phyloP scores from a whole-genome alignment of 2,797 vertebrate genomes.

The Galaxias olidus region DNA sequence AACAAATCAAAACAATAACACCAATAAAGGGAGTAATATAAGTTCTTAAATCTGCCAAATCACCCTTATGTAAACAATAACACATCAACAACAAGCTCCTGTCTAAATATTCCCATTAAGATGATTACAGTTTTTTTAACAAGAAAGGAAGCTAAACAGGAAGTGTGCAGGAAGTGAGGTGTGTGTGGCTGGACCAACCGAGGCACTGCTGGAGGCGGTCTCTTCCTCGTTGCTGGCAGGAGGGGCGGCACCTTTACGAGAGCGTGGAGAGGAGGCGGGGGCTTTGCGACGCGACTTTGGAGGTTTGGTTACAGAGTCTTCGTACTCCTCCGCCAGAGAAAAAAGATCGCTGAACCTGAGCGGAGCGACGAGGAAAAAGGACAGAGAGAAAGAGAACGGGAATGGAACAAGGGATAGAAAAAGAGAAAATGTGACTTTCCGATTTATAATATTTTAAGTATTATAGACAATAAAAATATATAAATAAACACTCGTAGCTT shows the following conservation, averaged over 20 bases:
- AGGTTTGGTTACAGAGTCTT: slow-evolving; percentile 88
- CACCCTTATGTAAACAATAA: too few relatives aligned
- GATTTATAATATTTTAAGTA: neutral
- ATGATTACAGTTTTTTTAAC: too few relatives aligned
- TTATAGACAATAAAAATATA: too few relatives aligned
- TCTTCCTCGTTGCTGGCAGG: slow-evolving; percentile 88
- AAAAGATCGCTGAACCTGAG: slow-evolving; percentile 92
- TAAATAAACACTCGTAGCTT: too few relatives aligned
- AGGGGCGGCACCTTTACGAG: slow-evolving; percentile 83
- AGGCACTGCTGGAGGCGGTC: slow-evolving; percentile 87
- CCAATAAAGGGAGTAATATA: neutral
- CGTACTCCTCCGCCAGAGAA: slow-evolving; percentile 90
- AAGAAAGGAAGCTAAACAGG: neutral
- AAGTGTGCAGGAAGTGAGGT: neutral
- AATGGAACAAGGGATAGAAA: neutral
- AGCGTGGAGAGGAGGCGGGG: slow-evolving; percentile 83
- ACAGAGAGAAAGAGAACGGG: neutral
- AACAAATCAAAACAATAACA: neutral
- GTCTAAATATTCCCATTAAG: too few relatives aligned
- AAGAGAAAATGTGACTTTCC: neutral
- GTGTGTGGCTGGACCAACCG: slow-evolving; percentile 67
- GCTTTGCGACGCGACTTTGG: slow-evolving; percentile 90
- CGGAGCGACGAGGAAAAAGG: neutral
- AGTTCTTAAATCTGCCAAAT: neutral
- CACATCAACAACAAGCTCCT: too few relatives aligned